These are phyloP conservation scores for Hippopotamyrus pictus DNA, from an alignment of 2,797 vertebrate genomes.

Conservation along the genomic window DNA sequence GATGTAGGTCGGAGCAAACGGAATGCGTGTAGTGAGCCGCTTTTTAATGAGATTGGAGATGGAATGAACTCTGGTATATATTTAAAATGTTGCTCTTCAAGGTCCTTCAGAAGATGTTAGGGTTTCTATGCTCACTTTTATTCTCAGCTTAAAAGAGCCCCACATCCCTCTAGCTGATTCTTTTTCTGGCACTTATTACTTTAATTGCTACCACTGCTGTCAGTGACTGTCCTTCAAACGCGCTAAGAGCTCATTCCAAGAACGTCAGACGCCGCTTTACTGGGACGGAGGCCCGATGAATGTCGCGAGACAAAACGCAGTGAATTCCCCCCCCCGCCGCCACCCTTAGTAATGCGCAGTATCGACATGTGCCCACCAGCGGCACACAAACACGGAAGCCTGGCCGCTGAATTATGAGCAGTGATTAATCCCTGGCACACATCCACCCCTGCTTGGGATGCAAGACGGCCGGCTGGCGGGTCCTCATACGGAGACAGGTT, in stretches of 20 bases:
- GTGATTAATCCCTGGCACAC: conserved; percentile 28
- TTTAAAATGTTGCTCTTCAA: conserved; percentile 1
- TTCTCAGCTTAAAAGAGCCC: background rate
- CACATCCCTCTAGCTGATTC: background rate
- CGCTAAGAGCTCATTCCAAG: background rate
- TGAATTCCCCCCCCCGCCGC: background rate
- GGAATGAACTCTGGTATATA: background rate
- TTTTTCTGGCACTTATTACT: background rate
- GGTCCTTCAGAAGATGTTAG: background rate
- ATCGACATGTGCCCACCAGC: background rate
- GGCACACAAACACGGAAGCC: conserved; percentile 4
- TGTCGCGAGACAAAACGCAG: background rate
- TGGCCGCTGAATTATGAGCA: conserved; percentile 12
- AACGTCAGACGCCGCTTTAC: background rate
- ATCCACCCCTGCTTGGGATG: background rate
- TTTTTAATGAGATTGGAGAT: background rate
- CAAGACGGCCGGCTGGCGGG: background rate
- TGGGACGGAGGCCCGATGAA: background rate
- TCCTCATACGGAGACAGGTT: conserved; percentile 7
- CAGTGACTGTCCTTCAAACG: background rate
- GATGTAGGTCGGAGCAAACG: background rate
- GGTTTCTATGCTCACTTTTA: background rate
- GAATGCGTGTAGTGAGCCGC: background rate
- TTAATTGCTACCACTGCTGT: background rate
- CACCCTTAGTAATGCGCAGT: background rate